Evolutionary conservation across 2,888 invertebrate species (phyloP), one percentile per base, ranked within the genome.

Genomic region (Norana najaformis): DNA sequence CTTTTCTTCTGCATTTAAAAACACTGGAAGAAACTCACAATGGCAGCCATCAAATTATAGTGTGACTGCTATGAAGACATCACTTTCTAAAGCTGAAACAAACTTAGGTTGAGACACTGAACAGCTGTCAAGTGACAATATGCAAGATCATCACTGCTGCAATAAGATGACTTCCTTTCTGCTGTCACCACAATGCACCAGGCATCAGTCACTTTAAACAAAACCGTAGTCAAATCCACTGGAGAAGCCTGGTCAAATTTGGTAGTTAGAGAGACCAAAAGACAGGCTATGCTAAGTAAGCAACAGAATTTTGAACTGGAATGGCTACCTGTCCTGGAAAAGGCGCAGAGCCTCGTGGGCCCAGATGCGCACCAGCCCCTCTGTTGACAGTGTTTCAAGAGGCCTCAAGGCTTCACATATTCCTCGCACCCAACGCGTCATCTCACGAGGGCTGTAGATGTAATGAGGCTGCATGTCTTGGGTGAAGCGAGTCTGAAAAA

Each of bases 391-490:
- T 91, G 96, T 97, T 94, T 99, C 99, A 89, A 99, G 95, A 0
- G 99, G 99, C 91, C 98, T 93, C 92, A 99, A 97, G 20, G 99
- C 99, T 95, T 99, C 99, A 95, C 98, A 99, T 93, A 99, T 99
- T 92, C 99, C 99, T 91, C 99, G 96, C 90, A 99, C 99, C 99
- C 99, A 99, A 94, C 99, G 89, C 37, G 99, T 99, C 98, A 99
- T 98, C 95, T 99, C 99, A 93, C 96, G 95, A 20, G 99, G 99
- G 90, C 99, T 99, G 96, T 99, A 99, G 0, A 99, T 99, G 95
- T 99, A 99, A 95, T 99, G 99, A 0, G 99, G 99, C 95, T 99
- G 99, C 98, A 99, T 99, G 95, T 99, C 99, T 95, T 99, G 99
- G 0, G 99, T 99, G 95, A 99, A 99, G 90, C 97, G 96, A 95